Evolutionary conservation across 2,113 vertebrate genomes (phyloP).

Genomic region (Microtus oregoni): DNA sequence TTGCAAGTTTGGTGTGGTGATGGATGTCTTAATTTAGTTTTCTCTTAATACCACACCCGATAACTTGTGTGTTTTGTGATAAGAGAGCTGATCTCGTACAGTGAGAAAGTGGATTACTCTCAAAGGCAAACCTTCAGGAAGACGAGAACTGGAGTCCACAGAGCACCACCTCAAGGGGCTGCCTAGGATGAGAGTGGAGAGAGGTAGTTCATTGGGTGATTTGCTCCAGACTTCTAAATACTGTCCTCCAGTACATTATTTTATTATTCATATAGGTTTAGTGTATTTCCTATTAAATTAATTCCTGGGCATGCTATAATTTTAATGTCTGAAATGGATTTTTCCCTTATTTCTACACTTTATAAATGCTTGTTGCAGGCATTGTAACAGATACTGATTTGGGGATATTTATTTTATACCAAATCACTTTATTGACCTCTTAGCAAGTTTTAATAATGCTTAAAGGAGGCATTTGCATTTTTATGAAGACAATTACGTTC

Average conservation of each 20-base stretch:
- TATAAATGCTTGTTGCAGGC: neutral
- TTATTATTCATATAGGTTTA: neutral
- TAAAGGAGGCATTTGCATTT: neutral
- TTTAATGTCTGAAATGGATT: slow-evolving; percentile 32
- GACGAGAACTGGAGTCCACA: neutral
- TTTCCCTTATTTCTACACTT: neutral
- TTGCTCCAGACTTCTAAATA: neutral
- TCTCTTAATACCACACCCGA: neutral
- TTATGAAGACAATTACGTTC: slow-evolving; percentile 20
- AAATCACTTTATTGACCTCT: slow-evolving; percentile 32
- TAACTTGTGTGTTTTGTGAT: neutral
- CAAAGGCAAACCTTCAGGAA: neutral
- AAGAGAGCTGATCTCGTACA: neutral
- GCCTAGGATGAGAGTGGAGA: neutral
- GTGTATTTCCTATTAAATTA: slow-evolving; percentile 40
- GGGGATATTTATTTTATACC: slow-evolving; percentile 34
- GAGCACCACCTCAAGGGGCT: no score
- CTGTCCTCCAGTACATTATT: neutral
- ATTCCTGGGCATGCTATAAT: neutral
- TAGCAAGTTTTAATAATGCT: slow-evolving; percentile 40
- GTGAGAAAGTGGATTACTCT: neutral
- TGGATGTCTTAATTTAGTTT: neutral
- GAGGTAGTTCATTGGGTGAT: neutral
- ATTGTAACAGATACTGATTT: slow-evolving; percentile 42
- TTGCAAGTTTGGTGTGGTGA: neutral